Percentiles rank a stretch among this genome's conserved stretches.
These are phyloP conservation scores for Noctua comes DNA, from an alignment of 2,888 invertebrate species.

Conservation along the genomic window DNA sequence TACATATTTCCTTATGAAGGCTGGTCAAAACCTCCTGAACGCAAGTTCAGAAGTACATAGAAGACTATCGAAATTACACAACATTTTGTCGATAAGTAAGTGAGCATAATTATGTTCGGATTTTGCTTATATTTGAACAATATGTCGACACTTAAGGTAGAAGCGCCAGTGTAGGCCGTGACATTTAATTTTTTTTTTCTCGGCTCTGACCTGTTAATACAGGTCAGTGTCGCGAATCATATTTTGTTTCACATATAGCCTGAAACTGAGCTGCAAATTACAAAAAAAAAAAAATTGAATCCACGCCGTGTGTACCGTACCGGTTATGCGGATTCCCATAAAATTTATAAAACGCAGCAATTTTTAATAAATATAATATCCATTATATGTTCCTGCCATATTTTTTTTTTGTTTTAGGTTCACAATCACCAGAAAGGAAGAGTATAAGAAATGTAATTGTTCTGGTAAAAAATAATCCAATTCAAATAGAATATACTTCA, in stretches of 20 bases:
- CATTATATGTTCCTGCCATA: not conserved
- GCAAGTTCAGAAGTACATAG: conserved; percentile 14
- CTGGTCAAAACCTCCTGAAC: conserved; percentile 44
- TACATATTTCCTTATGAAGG: conserved; percentile 16
- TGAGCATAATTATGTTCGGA: not conserved
- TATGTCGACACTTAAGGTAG: too few relatives aligned
- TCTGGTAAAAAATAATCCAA: conserved; percentile 35
- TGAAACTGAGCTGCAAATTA: too few relatives aligned
- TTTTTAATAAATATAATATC: not conserved
- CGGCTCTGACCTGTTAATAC: too few relatives aligned
- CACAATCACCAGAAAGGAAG: conserved; percentile 18
- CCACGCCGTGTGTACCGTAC: not conserved
- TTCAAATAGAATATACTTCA: conserved; percentile 40
- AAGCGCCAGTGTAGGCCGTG: too few relatives aligned
- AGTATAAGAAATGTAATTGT: conserved; percentile 35
- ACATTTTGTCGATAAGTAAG: conserved; percentile 36
- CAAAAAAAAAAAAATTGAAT: too few relatives aligned
- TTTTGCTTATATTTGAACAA: not conserved
- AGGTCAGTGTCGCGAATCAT: too few relatives aligned
- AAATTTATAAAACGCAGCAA: not conserved
- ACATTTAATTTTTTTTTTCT: too few relatives aligned
- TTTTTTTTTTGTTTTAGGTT: conserved; percentile 41
- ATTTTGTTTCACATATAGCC: too few relatives aligned
- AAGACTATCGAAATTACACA: conserved; percentile 31
- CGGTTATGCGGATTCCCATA: not conserved